Conservation (phyloP, 2,113 vertebrate species). For the Aegotheles bennettii region DNA sequence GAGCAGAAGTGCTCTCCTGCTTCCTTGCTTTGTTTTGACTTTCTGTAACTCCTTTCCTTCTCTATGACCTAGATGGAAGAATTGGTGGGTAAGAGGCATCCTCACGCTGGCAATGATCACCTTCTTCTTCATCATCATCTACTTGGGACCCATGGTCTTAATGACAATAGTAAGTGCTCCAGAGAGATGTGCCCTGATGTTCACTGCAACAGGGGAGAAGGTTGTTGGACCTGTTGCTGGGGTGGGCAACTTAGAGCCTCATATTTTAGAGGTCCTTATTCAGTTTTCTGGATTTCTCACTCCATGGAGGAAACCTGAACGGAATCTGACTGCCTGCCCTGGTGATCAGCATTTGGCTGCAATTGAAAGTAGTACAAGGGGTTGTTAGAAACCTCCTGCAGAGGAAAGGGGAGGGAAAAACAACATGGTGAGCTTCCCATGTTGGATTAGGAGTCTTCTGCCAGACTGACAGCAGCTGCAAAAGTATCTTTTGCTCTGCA, state of each 20-base stretch:
- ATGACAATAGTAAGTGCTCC: slow-evolving; percentile 92
- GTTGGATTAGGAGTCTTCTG: neutral
- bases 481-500: neutral
- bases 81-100: slow-evolving; percentile 98
- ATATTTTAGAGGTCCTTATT: neutral
- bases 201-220: fast-evolving
- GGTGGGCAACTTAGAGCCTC: neutral
- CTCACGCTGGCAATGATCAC: slow-evolving; percentile 96
- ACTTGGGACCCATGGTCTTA: slow-evolving; percentile 94
- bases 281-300: neutral
- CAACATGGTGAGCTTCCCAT: neutral
- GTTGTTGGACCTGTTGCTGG: neutral
- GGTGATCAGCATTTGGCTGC: neutral
- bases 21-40: neutral
- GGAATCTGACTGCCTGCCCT: neutral
- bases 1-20: neutral
- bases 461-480: neutral
- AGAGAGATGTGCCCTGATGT: neutral
- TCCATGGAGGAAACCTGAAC: neutral
- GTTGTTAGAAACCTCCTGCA: neutral
- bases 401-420: neutral
- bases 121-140: slow-evolving; percentile 99
- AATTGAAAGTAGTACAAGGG: neutral
- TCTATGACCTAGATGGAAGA: slow-evolving; percentile 86
- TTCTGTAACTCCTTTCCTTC: neutral